Base-by-base conservation (phyloP, 2,113 vertebrate genomes). In the Trinectes maculatus region DNA sequence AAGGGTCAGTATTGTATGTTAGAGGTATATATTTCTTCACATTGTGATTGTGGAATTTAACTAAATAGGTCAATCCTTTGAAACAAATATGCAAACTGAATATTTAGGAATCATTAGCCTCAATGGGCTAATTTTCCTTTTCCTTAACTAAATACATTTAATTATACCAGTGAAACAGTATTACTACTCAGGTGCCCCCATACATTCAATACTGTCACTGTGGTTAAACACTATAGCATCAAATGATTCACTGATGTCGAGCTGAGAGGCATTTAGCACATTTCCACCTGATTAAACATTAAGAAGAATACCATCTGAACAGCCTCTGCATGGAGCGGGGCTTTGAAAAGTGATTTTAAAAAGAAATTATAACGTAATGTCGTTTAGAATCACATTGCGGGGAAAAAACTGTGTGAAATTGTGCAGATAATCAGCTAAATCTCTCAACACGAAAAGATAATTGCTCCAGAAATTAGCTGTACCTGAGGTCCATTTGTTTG, bases 341-440 rank as follows among this genome's bases (percentile, higher is more conserved):
- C 94, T 94, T 94, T 83, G 92, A 95, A 95, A 95, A 94, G 92
- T 92, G 92, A 94, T 95, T 95, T 92, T 93, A 77, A 71, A 61
- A 64, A 74, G 93, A 95, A 94, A 94, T 54, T 53, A 64, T 79
- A 85, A 74, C 75, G 71, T 94, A 95, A 95, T 93, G 92, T 93
- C 77, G 0, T 89, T 89, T 83, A 63, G 89, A 96, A 95, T 95
- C 94, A 93, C 94, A 95, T 93, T 92, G 70, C 55, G 56, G 49
- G 21, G 10, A 60, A 42, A 94, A 95, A 80, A 81, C 91, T 89
- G 95, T 96, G 96, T 98, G 96, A 98, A 99, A 99, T 99, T 94
- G 96, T 95, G 95, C 96, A 96, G 96, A 96, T 98, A 98, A 99
- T 98, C 97, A 94, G 95, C 96, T 98, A 98, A 98, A 98, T 97